Evolutionary conservation across 2,797 vertebrate species (phyloP), one percentile per base, ranked within the genome.

Genomic region (Channallabes apus): DNA sequence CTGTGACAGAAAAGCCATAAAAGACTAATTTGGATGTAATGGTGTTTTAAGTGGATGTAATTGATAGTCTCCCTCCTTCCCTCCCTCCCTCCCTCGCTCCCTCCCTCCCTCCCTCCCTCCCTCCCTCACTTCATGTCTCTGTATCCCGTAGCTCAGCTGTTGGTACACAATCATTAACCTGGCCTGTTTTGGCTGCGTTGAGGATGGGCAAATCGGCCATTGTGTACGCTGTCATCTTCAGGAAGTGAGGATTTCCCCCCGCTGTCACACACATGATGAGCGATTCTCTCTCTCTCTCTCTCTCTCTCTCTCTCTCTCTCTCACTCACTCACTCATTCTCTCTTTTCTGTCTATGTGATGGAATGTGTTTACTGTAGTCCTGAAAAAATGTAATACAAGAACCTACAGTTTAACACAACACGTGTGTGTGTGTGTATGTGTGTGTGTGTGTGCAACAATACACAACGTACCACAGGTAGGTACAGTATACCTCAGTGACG

Each of bases 161-260:
- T 92, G 87, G 89, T 92, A 85, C 91, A 80, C 91, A 95, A 96
- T 96, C 94, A 96, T 96, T 96, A 96, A 96, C 95, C 94, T 93
- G 93, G 91, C 87, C 89, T 89, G 87, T 91, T 93, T 90, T 93
- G 90, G 86, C 89, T 90, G 92, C 92, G 92, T 85, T 93, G 93
- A 91, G 93, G 94, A 94, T 90, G 89, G 90, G 91, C 92, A 91
- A 92, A 92, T 91, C 91, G 90, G 91, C 92, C 87, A 94, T 95
- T 95, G 94, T 95, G 92, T 56, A 88, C 90, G 88, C 92, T 94
- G 94, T 95, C 94, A 95, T 93, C 94, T 93, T 93, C 95, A 95
- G 95, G 95, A 96, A 96, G 94, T 93, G 93, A 82, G 91, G 91
- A 93, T 93, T 95, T 95, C 93, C 95, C 94, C 93, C 92, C 89